Evolutionary conservation across 2,113 vertebrate genomes (phyloP), one percentile per base, ranked within the genome.

Genomic region (Petrocephalus microphthalmus): DNA sequence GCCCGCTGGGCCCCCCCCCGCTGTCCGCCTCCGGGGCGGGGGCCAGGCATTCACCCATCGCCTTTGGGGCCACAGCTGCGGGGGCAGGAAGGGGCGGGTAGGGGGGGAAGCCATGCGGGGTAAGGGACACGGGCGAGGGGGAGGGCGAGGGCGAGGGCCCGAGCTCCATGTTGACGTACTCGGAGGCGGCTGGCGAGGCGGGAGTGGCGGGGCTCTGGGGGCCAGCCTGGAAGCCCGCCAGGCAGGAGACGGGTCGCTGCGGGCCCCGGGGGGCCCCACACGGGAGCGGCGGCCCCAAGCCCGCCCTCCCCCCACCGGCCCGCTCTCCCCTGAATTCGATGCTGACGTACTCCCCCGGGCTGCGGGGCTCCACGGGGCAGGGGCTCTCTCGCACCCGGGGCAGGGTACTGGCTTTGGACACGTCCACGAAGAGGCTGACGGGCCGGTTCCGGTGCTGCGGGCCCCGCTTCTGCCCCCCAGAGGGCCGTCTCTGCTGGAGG

Each of bases 121-220:
- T 94, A n/a, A 93, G 92, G 2, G 94, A 94, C 8, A 94, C 92
- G 0, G 95, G 93, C 25, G 95, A 95, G 13, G 94, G 94, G 19
- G 95, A 83, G 11, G 74, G 47, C 1, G 82, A 83, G 11, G 74
- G 47, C 1, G 82, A 95, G 86, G 94, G 93, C 19, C 95, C 94
- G 7, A 95, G 78, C 88, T 95, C 96, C 95, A 96, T 95, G 90
- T 95, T 96, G 87, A 96, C 95, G 33, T 96, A 96, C 87, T 96
- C 95, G 0, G 95, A 95, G 57, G 91, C 93, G 33, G 91, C 49
- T 49, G 93, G 91, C 51, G 93, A 93, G 71, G 91, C 91, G 1
- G 93, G 92, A 42, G 92, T 91, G 13, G 95, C 93, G 7, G 94
- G 94, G 90, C 93, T 93, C 47, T 64, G 90, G 78, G 94, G 93